Evolutionary conservation across 2,797 vertebrate genomes (phyloP).

Genomic region (Syngnathus acus): DNA sequence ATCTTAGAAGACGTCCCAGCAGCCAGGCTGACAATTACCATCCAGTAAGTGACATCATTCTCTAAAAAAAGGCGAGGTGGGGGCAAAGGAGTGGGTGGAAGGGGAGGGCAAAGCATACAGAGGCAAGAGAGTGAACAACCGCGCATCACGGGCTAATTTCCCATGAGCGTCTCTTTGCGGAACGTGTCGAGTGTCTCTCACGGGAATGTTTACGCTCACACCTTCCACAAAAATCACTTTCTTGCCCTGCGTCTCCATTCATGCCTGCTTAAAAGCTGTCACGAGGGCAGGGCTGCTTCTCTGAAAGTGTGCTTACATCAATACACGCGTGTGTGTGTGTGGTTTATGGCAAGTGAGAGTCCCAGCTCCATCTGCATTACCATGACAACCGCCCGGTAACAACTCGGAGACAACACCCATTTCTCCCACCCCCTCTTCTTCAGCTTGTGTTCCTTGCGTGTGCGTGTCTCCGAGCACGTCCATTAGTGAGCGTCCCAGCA

Average conservation of each 20-base stretch:
- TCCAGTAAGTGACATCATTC: constrained; percentile 38
- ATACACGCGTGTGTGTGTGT: constrained; percentile 6
- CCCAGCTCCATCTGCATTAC: constrained; percentile 60
- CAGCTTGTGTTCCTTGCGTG: constrained; percentile 26
- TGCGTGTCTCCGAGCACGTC: constrained; percentile 13
- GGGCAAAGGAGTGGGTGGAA: constrained; percentile 11
- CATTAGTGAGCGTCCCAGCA: constrained; percentile 54
- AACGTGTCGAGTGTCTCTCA: constrained; percentile 42
- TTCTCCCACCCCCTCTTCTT: constrained; percentile 49
- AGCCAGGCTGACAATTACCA: constrained; percentile 21
- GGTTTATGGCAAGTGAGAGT: constrained; percentile 37
- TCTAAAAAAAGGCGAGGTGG: constrained; percentile 34
- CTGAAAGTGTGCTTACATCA: constrained; percentile 8
- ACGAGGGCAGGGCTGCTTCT: constrained; percentile 27
- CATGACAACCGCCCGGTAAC: constrained; percentile 70
- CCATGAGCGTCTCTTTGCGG: constrained; percentile 50
- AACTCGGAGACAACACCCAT: constrained; percentile 66
- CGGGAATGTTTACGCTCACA: constrained; percentile 47
- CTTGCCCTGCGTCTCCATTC: constrained; percentile 9
- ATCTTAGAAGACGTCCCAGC: constrained; percentile 25
- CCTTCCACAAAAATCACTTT: constrained; percentile 13
- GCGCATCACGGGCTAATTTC: constrained; percentile 54
- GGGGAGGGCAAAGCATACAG: constrained; percentile 8
- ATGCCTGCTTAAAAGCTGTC: constrained; percentile 29
- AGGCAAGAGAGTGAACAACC: constrained; percentile 19